Percentiles rank a stretch among this genome's conserved stretches.
phyloP scores from a whole-genome alignment of 2,888 invertebrate species.

The Ptychoptera contaminata region DNA sequence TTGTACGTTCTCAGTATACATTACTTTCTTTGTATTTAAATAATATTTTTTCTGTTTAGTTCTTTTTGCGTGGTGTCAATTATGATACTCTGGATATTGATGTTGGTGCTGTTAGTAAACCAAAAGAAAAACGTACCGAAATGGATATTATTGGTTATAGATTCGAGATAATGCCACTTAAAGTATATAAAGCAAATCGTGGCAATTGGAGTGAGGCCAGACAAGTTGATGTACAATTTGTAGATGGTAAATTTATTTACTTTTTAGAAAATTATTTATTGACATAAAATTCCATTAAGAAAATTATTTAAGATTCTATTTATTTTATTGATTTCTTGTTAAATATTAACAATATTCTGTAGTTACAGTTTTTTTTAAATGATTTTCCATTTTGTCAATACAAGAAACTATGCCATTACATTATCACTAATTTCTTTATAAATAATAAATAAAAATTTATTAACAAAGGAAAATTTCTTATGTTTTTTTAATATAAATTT shows the following conservation, averaged over 20 bases:
- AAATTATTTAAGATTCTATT: too few species aligned
- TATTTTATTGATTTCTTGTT: not conserved
- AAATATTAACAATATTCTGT: not conserved
- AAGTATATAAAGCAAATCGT: conserved; percentile 24
- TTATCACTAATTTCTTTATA: not conserved
- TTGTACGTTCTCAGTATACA: conserved; percentile 10
- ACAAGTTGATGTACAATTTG: conserved; percentile 25
- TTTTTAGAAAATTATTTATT: too few species aligned
- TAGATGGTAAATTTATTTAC: conserved; percentile 23
- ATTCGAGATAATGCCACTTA: conserved; percentile 26
- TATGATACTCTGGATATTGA: conserved; percentile 31
- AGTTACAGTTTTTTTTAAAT: not conserved
- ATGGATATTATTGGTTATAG: conserved; percentile 30
- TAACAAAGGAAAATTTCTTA: not conserved
- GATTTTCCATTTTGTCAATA: too few species aligned
- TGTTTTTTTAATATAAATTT: not conserved
- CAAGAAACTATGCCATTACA: too few species aligned
- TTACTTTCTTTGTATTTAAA: not conserved
- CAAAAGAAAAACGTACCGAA: conserved; percentile 18
- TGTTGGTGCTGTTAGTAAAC: conserved; percentile 22
- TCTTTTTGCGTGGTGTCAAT: conserved; percentile 26
- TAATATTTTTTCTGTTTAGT: conserved; percentile 10
- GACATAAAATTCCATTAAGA: too few species aligned
- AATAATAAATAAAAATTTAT: not conserved
- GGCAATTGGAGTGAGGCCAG: conserved; percentile 29